phyloP scores from a whole-genome alignment of 2,888 invertebrate genomes.

The Cordilura impudica region DNA sequence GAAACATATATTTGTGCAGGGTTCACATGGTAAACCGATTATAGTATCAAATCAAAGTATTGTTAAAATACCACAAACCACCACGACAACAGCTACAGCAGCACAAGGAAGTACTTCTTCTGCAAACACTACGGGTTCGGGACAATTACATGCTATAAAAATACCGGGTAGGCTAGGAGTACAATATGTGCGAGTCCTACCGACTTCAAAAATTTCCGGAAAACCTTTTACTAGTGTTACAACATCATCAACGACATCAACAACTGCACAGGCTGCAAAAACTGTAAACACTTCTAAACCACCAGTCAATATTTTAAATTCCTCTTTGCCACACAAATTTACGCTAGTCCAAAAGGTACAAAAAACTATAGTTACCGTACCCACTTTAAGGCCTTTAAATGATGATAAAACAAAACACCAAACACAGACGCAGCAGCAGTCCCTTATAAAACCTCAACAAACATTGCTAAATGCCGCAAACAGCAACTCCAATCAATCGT shows the following conservation, averaged over 20 bases:
- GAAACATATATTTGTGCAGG: constrained; percentile 69
- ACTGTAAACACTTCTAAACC: constrained; percentile 13
- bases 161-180: constrained; percentile 77
- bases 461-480: not conserved
- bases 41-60: constrained; percentile 73
- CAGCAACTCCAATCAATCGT: constrained; percentile 22
- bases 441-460: constrained; percentile 1
- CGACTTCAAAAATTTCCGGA: constrained; percentile 72
- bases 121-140: constrained; percentile 42
- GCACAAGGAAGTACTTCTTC: not conserved
- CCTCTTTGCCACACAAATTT: constrained; percentile 67
- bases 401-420: constrained; percentile 59
- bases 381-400: constrained; percentile 66
- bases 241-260: constrained; percentile 7
- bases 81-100: constrained; percentile 26
- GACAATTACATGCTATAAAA: constrained; percentile 73
- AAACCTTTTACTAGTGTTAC: constrained; percentile 30
- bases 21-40: constrained; percentile 71
- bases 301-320: constrained; percentile 59
- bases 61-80: constrained; percentile 74
- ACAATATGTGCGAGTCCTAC: constrained; percentile 84
- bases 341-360: constrained; percentile 67
- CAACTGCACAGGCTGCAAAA: constrained; percentile 18
- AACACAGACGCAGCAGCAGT: constrained; percentile 18
- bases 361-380: constrained; percentile 67